Conservation (phyloP, 2,888 invertebrate genomes). For the Gymnosoma rotundatum region DNA sequence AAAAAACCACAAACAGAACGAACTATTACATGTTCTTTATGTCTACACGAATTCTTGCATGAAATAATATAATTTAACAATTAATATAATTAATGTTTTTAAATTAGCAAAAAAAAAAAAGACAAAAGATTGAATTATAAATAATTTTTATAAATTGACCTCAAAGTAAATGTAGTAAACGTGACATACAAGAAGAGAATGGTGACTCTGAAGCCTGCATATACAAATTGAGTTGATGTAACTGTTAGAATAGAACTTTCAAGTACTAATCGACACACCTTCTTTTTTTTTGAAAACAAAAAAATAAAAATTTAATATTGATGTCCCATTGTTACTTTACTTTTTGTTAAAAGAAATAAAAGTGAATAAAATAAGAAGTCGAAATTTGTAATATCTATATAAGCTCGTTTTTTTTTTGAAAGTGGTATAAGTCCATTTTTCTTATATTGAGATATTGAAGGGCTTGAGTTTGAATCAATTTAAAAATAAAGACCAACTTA, state of each 20-base stretch:
- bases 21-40: slow-evolving; percentile 47
- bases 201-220: slow-evolving; percentile 13
- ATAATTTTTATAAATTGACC: slow-evolving; percentile 63
- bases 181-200: slow-evolving; percentile 66
- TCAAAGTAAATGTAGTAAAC: slow-evolving; percentile 69
- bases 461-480: too few relatives aligned
- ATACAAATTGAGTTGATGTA: slow-evolving; percentile 29
- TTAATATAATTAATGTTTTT: slow-evolving; percentile 69
- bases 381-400: slow-evolving; percentile 15
- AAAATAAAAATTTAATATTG: slow-evolving; percentile 26
- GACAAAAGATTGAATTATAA: slow-evolving; percentile 37
- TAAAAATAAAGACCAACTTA: too few relatives aligned
- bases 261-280: slow-evolving; percentile 59
- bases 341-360: not conserved
- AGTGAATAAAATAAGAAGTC: not conserved
- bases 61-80: slow-evolving; percentile 69
- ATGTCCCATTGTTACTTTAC: slow-evolving; percentile 45
- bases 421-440: too few relatives aligned
- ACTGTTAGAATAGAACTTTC: slow-evolving; percentile 3
- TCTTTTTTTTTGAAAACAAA: slow-evolving; percentile 24
- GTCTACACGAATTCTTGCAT: slow-evolving; percentile 64
- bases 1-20: slow-evolving; percentile 18
- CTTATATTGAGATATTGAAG: too few relatives aligned
- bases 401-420: too few relatives aligned
- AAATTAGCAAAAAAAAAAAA: slow-evolving; percentile 20